phyloP scores from a whole-genome alignment of 2,888 invertebrate genomes.

The Tachina grossa region DNA sequence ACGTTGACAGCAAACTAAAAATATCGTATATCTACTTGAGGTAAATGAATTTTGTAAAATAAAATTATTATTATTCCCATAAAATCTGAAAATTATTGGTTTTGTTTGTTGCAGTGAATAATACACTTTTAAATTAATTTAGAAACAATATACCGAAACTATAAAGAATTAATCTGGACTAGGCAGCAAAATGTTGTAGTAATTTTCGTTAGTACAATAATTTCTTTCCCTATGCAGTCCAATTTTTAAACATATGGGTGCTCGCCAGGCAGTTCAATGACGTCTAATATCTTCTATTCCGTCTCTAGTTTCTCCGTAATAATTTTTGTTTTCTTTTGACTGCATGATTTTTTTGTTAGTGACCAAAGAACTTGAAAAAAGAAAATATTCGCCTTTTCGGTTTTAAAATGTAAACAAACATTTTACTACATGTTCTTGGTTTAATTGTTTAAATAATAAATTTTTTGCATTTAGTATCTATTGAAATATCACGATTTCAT shows the following conservation, averaged over 20 bases:
- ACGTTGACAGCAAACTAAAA: not conserved
- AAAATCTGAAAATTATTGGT: conserved; percentile 1
- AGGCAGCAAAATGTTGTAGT: not conserved
- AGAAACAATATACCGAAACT: not conserved
- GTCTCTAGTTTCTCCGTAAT: not conserved
- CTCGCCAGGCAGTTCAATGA: not conserved
- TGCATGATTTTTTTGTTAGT: conserved; percentile 18
- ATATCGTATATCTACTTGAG: not conserved
- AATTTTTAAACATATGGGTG: not conserved
- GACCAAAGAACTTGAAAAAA: conserved; percentile 4
- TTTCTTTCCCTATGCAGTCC: no score
- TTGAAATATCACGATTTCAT: conserved; percentile 16
- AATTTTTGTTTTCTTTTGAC: not conserved
- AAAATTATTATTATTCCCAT: not conserved
- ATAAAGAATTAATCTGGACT: not conserved
- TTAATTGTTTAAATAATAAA: conserved; percentile 24
- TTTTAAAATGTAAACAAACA: conserved; percentile 52
- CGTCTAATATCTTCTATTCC: not conserved
- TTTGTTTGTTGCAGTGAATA: not conserved
- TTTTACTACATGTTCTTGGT: not conserved
- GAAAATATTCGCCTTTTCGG: conserved; percentile 5
- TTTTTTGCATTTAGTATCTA: conserved; percentile 10
- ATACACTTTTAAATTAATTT: not conserved
- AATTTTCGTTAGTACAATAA: not conserved
- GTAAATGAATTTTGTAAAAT: conserved; percentile 2